A percentile compares a stretch with the other conserved stretches of the same genome.
Conservation (phyloP, 2,797 vertebrate genomes). For the Phalloptychus januarius region DNA sequence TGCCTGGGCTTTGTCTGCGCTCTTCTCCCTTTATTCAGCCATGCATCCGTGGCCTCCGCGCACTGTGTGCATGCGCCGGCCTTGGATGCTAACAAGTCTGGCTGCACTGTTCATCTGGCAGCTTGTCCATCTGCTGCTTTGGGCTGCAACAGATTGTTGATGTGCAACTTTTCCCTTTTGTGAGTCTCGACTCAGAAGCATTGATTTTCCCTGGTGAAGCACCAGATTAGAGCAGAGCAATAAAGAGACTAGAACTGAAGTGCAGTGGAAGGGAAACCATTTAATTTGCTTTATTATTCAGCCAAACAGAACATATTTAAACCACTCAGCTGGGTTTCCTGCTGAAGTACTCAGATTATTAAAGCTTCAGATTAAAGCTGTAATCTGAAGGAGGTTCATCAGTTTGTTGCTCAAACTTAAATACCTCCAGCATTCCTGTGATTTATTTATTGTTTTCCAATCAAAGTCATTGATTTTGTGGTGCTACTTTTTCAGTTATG, state of each 20-base stretch:
- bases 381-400: neutral
- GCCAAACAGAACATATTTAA: neutral
- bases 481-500: neutral
- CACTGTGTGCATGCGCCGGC: conserved; percentile 46
- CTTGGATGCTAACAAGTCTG: conserved; percentile 62
- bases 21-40: conserved; percentile 46
- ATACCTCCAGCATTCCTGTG: neutral
- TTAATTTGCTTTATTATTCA: neutral
- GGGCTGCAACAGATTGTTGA: conserved; percentile 47
- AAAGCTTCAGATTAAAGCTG: neutral
- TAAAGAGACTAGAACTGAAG: neutral
- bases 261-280: neutral
- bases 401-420: neutral
- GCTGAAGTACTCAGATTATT: neutral
- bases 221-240: neutral
- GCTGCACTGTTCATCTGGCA: conserved; percentile 29
- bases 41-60: conserved; percentile 65
- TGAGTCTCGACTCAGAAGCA: conserved; percentile 6
- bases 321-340: neutral
- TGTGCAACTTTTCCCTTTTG: conserved; percentile 47
- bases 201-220: conserved; percentile 5
- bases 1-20: conserved; percentile 58
- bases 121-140: conserved; percentile 31
- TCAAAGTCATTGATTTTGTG: no score
- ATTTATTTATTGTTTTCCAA: neutral